Evolutionary conservation across 2,888 invertebrate species (phyloP).

Genomic region (Nebria brevicollis): DNA sequence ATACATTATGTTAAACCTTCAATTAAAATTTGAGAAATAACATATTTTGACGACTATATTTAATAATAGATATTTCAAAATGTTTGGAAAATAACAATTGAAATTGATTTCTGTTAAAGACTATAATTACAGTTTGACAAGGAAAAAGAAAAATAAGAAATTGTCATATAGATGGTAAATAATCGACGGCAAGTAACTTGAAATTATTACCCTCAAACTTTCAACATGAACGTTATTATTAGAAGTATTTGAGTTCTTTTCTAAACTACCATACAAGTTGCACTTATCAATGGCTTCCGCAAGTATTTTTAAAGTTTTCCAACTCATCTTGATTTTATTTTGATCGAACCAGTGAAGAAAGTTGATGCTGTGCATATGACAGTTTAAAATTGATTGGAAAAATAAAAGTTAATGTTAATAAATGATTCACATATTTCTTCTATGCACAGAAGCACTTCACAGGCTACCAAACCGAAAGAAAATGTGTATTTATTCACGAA

Average conservation of each 20-base stretch:
- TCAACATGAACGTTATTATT: constrained; percentile 21
- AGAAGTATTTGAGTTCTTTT: constrained; percentile 40
- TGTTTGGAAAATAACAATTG: too few species aligned
- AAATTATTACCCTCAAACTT: not conserved
- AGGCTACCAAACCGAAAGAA: constrained; percentile 9
- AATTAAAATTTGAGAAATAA: too few species aligned
- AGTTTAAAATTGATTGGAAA: constrained; percentile 43
- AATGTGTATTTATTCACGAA: not conserved
- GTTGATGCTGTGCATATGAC: constrained; percentile 41
- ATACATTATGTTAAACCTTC: too few species aligned
- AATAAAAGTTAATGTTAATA: constrained; percentile 42
- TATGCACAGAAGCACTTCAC: not conserved
- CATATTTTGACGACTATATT: too few species aligned
- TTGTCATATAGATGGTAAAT: not conserved
- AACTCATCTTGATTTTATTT: constrained; percentile 27
- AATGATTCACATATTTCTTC: constrained; percentile 27
- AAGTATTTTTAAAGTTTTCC: constrained; percentile 27
- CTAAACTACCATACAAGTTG: constrained; percentile 40
- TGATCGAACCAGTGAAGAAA: constrained; percentile 3
- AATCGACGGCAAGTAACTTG: not conserved
- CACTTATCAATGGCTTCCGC: constrained; percentile 13
- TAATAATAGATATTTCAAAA: too few species aligned
- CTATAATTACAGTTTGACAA: too few species aligned
- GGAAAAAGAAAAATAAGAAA: too few species aligned
- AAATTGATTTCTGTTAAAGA: too few species aligned